A percentile compares a stretch with the other conserved stretches of the same genome.
phyloP scores from a whole-genome alignment of 2,888 invertebrate species.

The Xestia ashworthii region DNA sequence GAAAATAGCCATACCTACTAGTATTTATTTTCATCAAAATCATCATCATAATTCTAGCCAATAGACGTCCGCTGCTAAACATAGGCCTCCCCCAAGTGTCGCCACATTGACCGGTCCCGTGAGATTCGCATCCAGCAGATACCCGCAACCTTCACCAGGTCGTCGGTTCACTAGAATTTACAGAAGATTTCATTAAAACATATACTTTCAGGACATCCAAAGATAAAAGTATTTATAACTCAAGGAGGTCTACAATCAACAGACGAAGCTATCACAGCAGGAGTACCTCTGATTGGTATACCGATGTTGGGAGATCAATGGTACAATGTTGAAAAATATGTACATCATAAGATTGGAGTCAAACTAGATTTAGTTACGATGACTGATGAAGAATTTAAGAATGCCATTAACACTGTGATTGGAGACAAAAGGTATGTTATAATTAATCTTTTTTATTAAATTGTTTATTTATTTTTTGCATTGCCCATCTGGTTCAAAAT shows the following conservation, averaged over 20 bases:
- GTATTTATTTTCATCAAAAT: too few species aligned
- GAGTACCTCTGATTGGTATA: conserved; percentile 77
- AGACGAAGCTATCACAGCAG: conserved; percentile 60
- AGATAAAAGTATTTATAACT: conserved; percentile 79
- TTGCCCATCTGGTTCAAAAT: background rate
- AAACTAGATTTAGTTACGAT: conserved; percentile 23
- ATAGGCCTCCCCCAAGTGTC: too few species aligned
- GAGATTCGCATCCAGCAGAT: too few species aligned
- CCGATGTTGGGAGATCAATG: conserved; percentile 79
- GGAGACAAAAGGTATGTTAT: conserved; percentile 3
- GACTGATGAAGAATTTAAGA: conserved; percentile 17
- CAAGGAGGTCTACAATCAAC: conserved; percentile 82
- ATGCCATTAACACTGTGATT: conserved; percentile 8
- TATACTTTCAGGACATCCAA: conserved; percentile 37
- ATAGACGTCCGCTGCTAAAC: too few species aligned
- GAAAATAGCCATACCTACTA: too few species aligned
- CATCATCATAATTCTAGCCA: too few species aligned
- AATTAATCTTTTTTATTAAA: too few species aligned
- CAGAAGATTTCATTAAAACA: background rate
- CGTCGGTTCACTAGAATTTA: too few species aligned
- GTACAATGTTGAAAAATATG: conserved; percentile 67
- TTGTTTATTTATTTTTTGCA: background rate
- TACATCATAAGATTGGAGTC: conserved; percentile 31
- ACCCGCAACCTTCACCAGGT: too few species aligned
- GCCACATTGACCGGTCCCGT: too few species aligned